Base-by-base conservation (phyloP, 2,888 invertebrate genomes). In the Imbricaverruca yamaguchii region DNA sequence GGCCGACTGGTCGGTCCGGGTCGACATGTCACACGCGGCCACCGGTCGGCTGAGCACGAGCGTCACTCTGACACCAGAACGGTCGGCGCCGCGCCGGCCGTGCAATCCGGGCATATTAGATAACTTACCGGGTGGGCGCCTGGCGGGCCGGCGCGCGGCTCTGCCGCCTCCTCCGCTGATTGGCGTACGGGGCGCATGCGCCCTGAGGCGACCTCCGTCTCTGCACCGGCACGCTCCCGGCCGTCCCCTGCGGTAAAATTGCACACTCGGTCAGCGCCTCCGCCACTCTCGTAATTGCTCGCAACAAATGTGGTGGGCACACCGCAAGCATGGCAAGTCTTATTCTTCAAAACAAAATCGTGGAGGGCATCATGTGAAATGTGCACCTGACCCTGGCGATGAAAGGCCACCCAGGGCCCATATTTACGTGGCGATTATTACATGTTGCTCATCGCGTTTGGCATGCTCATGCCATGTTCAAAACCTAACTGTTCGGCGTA, bases 41-140 rank as follows among this genome's bases (percentile, higher is more conserved):
- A 3, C 69, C 9, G 69, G 39, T 39, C 69, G 15, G 69, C 69
- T 8, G 69, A 15, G 39, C 39, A 21, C 74, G 74, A 53, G 13
- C 55, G 55, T 21, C 69, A 23, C 7, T 21, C 8, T 55, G 21
- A 39, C 53, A 55, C 74, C 53, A 15, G 39, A 55, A 55, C 74
- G 18, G 74, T 53, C 74, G 10, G 15, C 74, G 74, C 55, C 55
- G 74, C 53, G 21, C 13, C 21, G 2, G 53, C 53, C 1, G 21
- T 74, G 74, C 74, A 74, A 74, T 74, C 74, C 18, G 21, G 74
- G 74, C 74, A 74, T 74, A 74, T 74, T 74, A 74, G 74, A 74
- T 74, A 74, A 74, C 74, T 74, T 74, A 74, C 74, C 74, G 39
- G 53, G 55, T 74, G 23, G 21, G 74, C 74, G 74, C 21, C 53